Evolutionary conservation across 53 echinoderm and acorn worm species (phyloP), one percentile per base, ranked within the genome.

Genomic region (Luidia sarsii): DNA sequence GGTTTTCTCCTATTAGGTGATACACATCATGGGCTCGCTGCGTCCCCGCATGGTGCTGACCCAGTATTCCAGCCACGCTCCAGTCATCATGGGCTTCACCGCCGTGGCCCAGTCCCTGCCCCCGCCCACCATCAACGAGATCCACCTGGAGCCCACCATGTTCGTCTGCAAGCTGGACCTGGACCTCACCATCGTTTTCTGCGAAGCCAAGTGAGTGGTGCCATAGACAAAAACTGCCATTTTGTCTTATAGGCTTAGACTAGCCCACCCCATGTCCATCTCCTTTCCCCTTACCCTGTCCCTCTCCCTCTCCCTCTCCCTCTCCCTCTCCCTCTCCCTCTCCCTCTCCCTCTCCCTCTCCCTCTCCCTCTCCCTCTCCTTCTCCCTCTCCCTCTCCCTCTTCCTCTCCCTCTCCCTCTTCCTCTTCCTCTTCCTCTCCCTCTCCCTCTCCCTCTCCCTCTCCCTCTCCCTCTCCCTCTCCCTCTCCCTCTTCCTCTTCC

Each of bases 131-230:
- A 90, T 96, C 87, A 96, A 86, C 33, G 97, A 96, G 65, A 88
- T 96, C 35, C 90, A 87, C 21, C 82, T 96, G 15, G 97, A 96
- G 34, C 90, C 92, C 21, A 86, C 88, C 53, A 88, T 82, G 80
- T 96, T 96, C 86, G 93, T 96, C 53, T 92, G 97, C 66, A 93
- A 93, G 79, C 80, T 90, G 45, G 87, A 93, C 35, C 84, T 96
- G 35, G 91, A 93, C 60, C 80, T 96, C 23, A 96, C 82, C 30
- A 86, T 96, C 60, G 88, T 91, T 15, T 96, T 93, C 70, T 96
- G 97, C 79, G 97, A 96, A 67, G 83, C 90, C 51, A 93, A 90
- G 97, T 96, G 64, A 86, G 86, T 86, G 20, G 21, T 65, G 41
- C 11, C 41, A 41, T n/a, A n/a, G n/a, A n/a, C n/a, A n/a, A n/a